Evolutionary conservation across 2,113 vertebrate genomes (phyloP).

Genomic region (Barnardius zonarius): DNA sequence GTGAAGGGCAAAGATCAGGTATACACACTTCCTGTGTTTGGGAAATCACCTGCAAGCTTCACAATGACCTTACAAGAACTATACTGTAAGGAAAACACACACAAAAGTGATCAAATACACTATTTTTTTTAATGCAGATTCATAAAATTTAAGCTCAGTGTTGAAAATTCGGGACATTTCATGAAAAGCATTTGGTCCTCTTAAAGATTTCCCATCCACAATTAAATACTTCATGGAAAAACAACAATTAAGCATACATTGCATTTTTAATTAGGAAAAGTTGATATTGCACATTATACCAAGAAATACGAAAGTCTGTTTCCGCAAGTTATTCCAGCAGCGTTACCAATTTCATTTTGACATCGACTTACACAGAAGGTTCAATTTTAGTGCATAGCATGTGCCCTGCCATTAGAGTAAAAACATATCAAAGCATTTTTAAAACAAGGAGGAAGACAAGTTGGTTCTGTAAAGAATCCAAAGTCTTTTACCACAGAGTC

Average conservation of each 20-base stretch:
- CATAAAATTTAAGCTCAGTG: conserved; percentile 65
- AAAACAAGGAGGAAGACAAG: neutral
- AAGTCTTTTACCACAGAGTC: neutral
- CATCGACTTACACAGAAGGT: neutral
- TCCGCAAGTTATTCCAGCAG: conserved; percentile 51
- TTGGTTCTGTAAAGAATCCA: neutral
- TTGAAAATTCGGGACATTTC: conserved; percentile 60
- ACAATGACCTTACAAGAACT: neutral
- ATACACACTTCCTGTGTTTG: accelerated
- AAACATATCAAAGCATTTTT: neutral
- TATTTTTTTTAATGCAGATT: conserved; percentile 72
- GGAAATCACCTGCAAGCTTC: neutral
- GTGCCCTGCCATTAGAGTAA: neutral
- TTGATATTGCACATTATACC: conserved; percentile 73
- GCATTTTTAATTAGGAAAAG: conserved; percentile 47
- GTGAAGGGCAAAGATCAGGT: neutral
- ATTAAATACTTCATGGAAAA: conserved; percentile 65
- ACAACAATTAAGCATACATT: conserved; percentile 53
- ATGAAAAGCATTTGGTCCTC: conserved; percentile 68
- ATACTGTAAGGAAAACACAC: neutral
- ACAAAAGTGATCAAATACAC: neutral
- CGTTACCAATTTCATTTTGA: neutral
- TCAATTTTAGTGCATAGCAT: neutral
- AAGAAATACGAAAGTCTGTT: conserved; percentile 31
- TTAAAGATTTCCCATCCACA: conserved; percentile 35